phyloP scores from a whole-genome alignment of 1,140 invertebrate genomes.

The Oedothorax gibbosus region DNA sequence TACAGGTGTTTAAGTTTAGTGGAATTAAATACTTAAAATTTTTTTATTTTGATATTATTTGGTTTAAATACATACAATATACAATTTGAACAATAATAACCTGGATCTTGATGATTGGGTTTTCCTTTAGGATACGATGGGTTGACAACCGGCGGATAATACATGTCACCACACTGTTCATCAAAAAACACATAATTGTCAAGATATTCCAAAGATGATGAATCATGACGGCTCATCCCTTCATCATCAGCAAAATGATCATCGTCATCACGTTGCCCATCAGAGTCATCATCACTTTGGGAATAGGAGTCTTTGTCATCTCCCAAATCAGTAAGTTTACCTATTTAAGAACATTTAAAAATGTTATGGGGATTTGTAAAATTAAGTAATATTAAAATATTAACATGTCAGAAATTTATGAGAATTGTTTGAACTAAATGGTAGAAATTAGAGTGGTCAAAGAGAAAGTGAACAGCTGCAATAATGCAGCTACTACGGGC shows the following conservation, averaged over 20 bases:
- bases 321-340: slow-evolving; percentile 73
- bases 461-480: no score
- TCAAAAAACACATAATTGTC: slow-evolving; percentile 67
- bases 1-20: no score
- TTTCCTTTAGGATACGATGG: slow-evolving; percentile 37
- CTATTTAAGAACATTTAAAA: background rate
- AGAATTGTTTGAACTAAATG: no score
- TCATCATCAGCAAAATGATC: slow-evolving; percentile 79
- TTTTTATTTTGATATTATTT: no score
- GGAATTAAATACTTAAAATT: no score
- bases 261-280: slow-evolving; percentile 74
- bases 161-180: slow-evolving; percentile 62
- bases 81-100: slow-evolving; percentile 11
- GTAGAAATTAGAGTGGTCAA: no score
- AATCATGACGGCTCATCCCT: slow-evolving; percentile 74
- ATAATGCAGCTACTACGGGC: no score
- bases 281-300: slow-evolving; percentile 74
- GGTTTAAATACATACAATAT: no score
- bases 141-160: slow-evolving; percentile 27
- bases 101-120: slow-evolving; percentile 9
- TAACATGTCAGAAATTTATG: no score
- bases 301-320: slow-evolving; percentile 68
- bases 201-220: slow-evolving; percentile 72
- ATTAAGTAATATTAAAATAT: background rate
- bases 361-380: background rate